Percentiles rank a stretch among this genome's conserved stretches.
These are phyloP conservation scores for Agriopis leucophaearia DNA, from an alignment of 2,888 invertebrate genomes.

Conservation along the genomic window DNA sequence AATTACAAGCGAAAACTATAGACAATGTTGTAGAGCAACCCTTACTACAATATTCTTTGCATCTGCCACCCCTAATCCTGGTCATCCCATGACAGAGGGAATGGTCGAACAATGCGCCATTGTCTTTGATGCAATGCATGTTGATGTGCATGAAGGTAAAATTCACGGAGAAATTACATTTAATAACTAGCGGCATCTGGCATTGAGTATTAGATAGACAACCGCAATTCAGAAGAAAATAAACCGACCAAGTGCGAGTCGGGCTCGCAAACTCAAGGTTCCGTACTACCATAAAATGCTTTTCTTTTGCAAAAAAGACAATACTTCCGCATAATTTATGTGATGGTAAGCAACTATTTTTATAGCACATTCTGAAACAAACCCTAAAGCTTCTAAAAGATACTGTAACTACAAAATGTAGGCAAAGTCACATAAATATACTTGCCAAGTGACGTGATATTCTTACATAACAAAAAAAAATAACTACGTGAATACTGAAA, in stretches of 20 bases:
- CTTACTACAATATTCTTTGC: conserved; percentile 35
- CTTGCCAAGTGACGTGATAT: too few relatives aligned
- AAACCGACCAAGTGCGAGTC: too few relatives aligned
- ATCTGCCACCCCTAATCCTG: conserved; percentile 39
- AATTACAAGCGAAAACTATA: conserved; percentile 27
- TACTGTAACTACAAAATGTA: too few relatives aligned
- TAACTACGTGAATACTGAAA: conserved; percentile 1
- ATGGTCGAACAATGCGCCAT: conserved; percentile 35
- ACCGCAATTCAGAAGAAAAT: too few relatives aligned
- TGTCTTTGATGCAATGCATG: conserved; percentile 32
- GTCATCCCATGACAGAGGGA: conserved; percentile 33
- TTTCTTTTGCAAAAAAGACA: too few relatives aligned
- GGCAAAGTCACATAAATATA: background rate
- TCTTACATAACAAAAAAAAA: conserved; percentile 17
- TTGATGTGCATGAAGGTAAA: conserved; percentile 1
- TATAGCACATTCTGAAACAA: too few relatives aligned
- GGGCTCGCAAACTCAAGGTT: too few relatives aligned
- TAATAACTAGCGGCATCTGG: too few relatives aligned
- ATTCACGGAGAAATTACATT: background rate
- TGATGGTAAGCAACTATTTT: too few relatives aligned
- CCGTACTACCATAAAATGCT: too few relatives aligned
- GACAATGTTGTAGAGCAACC: conserved; percentile 29
- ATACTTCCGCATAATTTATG: too few relatives aligned
- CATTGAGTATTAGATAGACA: background rate
- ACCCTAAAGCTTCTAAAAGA: too few relatives aligned